These are phyloP conservation scores for Lycaon pictus DNA, from an alignment of 2,113 vertebrate genomes.

Conservation along the genomic window DNA sequence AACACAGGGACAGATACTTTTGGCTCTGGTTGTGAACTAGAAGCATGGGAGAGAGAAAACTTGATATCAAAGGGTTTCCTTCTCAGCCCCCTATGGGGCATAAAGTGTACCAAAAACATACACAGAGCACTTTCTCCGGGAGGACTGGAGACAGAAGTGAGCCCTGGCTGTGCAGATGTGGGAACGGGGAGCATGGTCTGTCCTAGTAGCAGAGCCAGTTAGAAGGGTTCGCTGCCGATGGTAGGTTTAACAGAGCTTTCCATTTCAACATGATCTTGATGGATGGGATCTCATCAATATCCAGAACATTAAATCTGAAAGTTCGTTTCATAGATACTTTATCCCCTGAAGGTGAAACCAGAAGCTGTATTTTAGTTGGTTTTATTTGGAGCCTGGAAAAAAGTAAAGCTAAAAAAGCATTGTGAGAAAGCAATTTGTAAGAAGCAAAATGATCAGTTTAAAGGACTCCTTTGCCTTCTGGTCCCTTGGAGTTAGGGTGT, in stretches of 20 bases:
- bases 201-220: neutral
- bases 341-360: neutral
- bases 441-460: neutral
- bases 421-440: neutral
- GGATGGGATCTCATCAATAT: neutral
- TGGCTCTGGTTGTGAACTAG: neutral
- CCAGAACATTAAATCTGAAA: neutral
- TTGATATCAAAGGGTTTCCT: neutral
- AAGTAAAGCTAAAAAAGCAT: neutral
- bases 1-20: neutral
- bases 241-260: neutral
- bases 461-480: neutral
- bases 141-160: neutral
- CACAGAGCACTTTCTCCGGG: neutral
- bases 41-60: neutral
- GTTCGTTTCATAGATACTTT: neutral
- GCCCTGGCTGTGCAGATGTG: neutral
- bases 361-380: neutral
- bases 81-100: neutral
- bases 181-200: neutral
- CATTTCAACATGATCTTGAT: neutral
- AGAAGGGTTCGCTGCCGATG: neutral
- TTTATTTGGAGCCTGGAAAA: constrained; percentile 32
- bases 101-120: neutral
- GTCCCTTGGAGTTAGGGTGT: neutral